A percentile compares a stretch with the other conserved stretches of the same genome.
These are phyloP conservation scores for Coelopa frigida DNA, from an alignment of 1,140 invertebrate species.

Conservation along the genomic window DNA sequence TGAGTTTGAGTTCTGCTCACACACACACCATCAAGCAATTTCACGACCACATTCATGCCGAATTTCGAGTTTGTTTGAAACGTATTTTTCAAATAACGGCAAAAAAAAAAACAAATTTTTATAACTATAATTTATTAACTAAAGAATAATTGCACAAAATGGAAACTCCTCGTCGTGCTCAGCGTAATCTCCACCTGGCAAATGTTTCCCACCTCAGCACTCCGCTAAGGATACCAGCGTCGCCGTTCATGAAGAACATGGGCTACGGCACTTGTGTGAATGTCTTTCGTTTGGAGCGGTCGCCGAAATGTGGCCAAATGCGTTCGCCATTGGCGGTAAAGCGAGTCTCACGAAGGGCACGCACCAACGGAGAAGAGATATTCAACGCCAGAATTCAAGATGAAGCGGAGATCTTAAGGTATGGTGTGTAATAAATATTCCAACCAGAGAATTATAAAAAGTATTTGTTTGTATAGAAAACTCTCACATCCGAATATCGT, in stretches of 20 bases:
- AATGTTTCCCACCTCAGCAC: constrained; percentile 32
- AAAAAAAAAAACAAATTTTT: background rate
- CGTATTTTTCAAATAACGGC: background rate
- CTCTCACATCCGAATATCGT: constrained; percentile 78
- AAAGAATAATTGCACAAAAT: constrained; percentile 15
- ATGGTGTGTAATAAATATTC: constrained; percentile 3
- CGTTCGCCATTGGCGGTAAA: constrained; percentile 80
- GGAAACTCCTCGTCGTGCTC: constrained; percentile 33
- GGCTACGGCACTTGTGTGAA: constrained; percentile 56
- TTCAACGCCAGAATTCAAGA: constrained; percentile 53
- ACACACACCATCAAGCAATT: too few relatives aligned
- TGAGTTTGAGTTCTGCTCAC: too few relatives aligned
- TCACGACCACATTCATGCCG: too few relatives aligned
- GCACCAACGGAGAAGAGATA: constrained; percentile 20
- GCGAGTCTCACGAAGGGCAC: constrained; percentile 46
- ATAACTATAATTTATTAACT: background rate
- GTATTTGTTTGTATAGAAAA: constrained; percentile 39
- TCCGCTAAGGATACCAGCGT: constrained; percentile 34
- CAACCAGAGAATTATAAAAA: constrained; percentile 4
- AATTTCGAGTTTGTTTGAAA: too few relatives aligned
- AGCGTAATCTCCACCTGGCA: constrained; percentile 31
- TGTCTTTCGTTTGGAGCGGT: constrained; percentile 67
- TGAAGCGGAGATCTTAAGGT: constrained; percentile 56
- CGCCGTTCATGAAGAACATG: constrained; percentile 36
- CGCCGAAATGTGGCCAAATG: constrained; percentile 55